phyloP scores from a whole-genome alignment of 2,113 vertebrate genomes.

The Amazona vittata region DNA sequence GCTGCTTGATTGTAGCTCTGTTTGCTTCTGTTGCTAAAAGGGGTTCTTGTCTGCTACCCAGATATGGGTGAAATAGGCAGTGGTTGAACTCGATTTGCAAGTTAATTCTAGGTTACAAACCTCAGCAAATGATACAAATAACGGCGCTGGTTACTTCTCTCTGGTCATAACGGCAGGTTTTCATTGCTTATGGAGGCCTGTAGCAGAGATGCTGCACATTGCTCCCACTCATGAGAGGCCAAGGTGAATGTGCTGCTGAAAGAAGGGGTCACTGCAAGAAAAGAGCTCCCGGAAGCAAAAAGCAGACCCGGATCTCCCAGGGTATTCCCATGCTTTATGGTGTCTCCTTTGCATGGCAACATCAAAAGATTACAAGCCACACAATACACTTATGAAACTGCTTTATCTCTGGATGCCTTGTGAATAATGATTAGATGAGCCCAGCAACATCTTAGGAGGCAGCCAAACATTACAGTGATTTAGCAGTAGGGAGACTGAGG shows the following conservation, averaged over 20 bases:
- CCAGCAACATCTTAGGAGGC: background rate
- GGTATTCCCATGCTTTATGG: background rate
- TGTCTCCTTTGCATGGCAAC: background rate
- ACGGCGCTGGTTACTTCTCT: conserved; percentile 30
- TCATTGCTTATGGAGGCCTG: background rate
- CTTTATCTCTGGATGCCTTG: background rate
- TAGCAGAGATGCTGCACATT: background rate
- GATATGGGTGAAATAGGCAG: conserved; percentile 36
- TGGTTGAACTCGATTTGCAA: background rate
- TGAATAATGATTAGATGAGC: background rate
- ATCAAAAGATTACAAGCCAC: background rate
- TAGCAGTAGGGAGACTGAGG: background rate
- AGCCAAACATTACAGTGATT: background rate
- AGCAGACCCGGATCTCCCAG: background rate
- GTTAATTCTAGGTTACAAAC: conserved; percentile 63
- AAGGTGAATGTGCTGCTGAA: background rate
- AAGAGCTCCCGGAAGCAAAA: background rate
- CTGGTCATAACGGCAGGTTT: conserved; percentile 35
- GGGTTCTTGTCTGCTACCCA: conserved; percentile 59
- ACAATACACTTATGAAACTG: background rate
- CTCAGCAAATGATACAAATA: conserved; percentile 48
- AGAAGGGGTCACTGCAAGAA: background rate
- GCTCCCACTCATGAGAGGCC: background rate
- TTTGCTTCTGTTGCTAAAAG: conserved; percentile 61
- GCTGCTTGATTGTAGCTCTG: conserved; percentile 67